These are phyloP conservation scores for Elanoides forficatus DNA, from an alignment of 2,113 vertebrate species.

Conservation along the genomic window DNA sequence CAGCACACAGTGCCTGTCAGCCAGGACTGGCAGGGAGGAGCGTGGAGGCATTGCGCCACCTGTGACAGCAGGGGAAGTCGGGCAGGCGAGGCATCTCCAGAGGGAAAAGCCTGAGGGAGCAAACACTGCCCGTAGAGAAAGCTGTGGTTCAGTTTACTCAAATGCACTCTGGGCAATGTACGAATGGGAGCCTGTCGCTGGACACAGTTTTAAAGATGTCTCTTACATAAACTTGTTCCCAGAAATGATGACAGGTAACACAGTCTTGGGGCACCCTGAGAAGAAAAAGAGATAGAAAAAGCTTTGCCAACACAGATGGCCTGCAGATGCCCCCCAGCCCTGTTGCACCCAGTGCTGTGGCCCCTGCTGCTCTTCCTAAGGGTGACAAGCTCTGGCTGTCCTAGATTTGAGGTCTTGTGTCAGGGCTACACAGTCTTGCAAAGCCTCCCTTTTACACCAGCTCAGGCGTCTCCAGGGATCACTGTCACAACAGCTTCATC, in stretches of 20 bases:
- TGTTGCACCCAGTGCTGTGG: background rate
- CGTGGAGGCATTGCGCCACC: background rate
- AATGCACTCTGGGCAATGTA: background rate
- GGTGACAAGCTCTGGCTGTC: background rate
- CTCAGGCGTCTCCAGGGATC: background rate
- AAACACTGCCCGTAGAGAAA: background rate
- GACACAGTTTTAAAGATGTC: background rate
- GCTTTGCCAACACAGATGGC: background rate
- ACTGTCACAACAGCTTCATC: background rate
- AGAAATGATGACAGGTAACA: background rate
- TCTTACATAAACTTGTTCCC: conserved; percentile 1
- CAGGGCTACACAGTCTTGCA: background rate
- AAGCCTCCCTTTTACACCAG: background rate
- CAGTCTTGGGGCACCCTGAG: background rate
- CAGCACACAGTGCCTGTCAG: background rate
- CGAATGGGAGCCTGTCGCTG: rapidly evolving
- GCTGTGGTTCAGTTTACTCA: background rate
- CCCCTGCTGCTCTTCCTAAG: background rate
- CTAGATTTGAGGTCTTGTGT: background rate
- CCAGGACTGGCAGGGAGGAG: background rate
- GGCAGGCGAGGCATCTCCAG: background rate
- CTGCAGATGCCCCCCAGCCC: background rate
- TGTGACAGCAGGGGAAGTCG: background rate
- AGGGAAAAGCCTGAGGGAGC: background rate
- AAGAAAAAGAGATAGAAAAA: background rate